Conservation (phyloP, 2,888 invertebrate genomes). For the Alsophila aescularia region DNA sequence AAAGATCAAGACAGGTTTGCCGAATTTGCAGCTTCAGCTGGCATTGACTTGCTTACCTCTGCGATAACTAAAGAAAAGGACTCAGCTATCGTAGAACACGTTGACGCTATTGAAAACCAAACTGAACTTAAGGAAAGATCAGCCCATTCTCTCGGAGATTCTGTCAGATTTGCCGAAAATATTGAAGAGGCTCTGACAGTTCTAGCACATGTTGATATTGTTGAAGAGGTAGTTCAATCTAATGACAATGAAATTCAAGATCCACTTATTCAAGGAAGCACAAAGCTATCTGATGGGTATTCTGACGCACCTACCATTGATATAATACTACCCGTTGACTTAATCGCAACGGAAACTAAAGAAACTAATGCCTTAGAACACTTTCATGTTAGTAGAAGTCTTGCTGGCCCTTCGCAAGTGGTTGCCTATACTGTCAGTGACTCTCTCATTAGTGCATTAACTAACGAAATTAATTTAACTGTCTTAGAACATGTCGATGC, state of each 20-base stretch:
- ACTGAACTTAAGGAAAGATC: neutral
- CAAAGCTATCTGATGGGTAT: neutral
- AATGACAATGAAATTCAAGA: neutral
- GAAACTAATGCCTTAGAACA: constrained; percentile 1
- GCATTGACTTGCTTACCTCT: too few species aligned
- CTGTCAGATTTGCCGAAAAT: neutral
- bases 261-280: too few species aligned
- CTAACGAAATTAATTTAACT: neutral
- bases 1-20: neutral
- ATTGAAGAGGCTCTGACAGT: neutral
- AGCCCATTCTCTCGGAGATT: neutral
- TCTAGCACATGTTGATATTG: neutral
- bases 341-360: neutral
- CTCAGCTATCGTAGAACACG: neutral
- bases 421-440: neutral
- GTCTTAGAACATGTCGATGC: neutral
- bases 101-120: neutral
- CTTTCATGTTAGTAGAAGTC: neutral
- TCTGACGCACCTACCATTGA: neutral
- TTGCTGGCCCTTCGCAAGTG: neutral
- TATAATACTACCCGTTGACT: neutral
- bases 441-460: neutral
- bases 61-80: neutral
- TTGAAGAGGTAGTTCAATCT: neutral
- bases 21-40: neutral